A percentile compares a stretch with the other conserved stretches of the same genome.
Conservation (phyloP, 2,113 vertebrate species). For the Haemorhous mexicanus region DNA sequence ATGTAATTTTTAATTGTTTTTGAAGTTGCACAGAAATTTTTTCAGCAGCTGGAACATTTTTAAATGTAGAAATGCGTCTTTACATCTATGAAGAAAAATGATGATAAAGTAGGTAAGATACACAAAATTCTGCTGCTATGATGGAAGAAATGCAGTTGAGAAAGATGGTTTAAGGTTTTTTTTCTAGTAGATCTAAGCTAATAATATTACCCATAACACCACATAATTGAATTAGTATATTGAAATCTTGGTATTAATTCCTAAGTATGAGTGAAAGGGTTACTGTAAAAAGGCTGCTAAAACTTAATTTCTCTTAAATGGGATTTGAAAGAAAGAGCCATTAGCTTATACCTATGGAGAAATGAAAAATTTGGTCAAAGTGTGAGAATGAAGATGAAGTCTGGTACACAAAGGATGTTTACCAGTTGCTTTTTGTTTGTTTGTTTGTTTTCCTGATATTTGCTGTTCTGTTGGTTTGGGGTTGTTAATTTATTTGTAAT, state of each 20-base stretch:
- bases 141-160: not conserved
- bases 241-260: constrained; percentile 25
- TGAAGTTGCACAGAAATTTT: not conserved
- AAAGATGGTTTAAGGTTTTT: not conserved
- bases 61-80: not conserved
- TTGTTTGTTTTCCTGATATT: not conserved
- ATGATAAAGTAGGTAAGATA: not conserved
- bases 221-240: constrained; percentile 33
- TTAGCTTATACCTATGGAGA: not conserved
- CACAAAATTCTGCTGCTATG: not conserved
- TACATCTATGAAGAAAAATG: not conserved
- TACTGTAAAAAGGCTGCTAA: not conserved
- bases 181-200: not conserved
- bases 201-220: constrained; percentile 13
- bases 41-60: not conserved
- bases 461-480: not conserved
- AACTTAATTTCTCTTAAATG: not conserved
- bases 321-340: not conserved
- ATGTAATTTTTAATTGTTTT: not conserved
- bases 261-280: constrained; percentile 22
- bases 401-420: not conserved
- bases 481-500: not conserved
- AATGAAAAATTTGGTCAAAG: not conserved
- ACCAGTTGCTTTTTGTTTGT: not conserved
- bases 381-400: not conserved